These are phyloP conservation scores for Campoplex capitator DNA, from an alignment of 2,888 invertebrate species.

Conservation along the genomic window DNA sequence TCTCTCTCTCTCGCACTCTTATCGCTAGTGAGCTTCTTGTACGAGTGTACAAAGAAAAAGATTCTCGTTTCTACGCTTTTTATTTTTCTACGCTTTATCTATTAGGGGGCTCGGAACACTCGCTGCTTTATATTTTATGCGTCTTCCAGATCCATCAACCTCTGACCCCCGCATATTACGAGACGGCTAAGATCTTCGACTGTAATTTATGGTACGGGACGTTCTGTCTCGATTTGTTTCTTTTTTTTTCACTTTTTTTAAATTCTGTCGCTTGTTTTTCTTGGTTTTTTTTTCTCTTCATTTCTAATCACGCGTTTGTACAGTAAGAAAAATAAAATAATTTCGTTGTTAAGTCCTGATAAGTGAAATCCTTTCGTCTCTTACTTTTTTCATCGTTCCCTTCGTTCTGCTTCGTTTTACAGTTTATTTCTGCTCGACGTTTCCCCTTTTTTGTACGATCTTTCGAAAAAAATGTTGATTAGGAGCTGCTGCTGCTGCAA, in stretches of 20 bases:
- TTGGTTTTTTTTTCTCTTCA: not conserved
- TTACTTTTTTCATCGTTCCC: not conserved
- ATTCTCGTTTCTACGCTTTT: not conserved
- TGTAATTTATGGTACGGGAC: not conserved
- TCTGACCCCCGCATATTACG: not conserved
- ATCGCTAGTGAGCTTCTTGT: conserved; percentile 8
- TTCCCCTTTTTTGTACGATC: not conserved
- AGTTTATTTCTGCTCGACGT: not conserved
- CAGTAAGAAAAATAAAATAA: too few species aligned
- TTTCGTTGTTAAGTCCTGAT: not conserved
- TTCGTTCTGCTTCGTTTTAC: not conserved
- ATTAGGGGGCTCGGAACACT: conserved; percentile 26
- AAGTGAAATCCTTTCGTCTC: not conserved
- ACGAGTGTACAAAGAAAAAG: not conserved
- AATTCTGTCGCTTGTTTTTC: not conserved
- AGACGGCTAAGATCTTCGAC: not conserved
- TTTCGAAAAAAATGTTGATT: not conserved
- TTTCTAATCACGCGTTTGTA: too few species aligned
- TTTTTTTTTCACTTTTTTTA: not conserved
- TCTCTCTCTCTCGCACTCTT: conserved; percentile 9
- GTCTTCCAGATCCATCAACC: conserved; percentile 28
- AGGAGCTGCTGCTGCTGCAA: not conserved
- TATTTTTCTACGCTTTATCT: conserved; percentile 20
- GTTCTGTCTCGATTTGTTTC: not conserved
- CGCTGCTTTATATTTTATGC: conserved; percentile 14